These are phyloP conservation scores for Rhinogobius similis DNA, from an alignment of 2,113 vertebrate species.

Conservation along the genomic window DNA sequence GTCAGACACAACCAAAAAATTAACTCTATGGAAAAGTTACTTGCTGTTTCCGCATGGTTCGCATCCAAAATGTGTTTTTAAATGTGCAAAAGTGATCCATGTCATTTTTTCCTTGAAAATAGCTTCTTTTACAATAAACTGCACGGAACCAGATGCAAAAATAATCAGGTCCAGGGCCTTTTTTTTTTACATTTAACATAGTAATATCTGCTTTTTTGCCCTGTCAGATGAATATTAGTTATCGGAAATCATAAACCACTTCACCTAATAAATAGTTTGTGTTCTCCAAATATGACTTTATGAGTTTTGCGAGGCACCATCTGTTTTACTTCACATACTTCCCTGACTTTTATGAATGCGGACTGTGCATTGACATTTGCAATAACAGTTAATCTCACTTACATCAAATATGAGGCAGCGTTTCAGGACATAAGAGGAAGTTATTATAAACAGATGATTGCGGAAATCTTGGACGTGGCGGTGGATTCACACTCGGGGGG, in stretches of 20 bases:
- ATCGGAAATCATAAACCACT: neutral
- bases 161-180: too few species aligned
- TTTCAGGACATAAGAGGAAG: slow-evolving; percentile 56
- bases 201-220: too few species aligned
- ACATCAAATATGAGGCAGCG: slow-evolving; percentile 25
- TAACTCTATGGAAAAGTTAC: too few species aligned
- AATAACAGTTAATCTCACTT: slow-evolving; percentile 31
- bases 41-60: too few species aligned
- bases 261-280: neutral
- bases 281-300: neutral
- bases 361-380: slow-evolving; percentile 17
- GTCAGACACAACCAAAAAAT: too few species aligned
- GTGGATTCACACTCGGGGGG: slow-evolving; percentile 37
- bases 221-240: too few species aligned
- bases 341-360: neutral
- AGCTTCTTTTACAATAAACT: too few species aligned
- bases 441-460: slow-evolving; percentile 46
- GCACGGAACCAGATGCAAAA: too few species aligned
- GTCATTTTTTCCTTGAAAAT: too few species aligned
- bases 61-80: too few species aligned
- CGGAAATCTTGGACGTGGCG: slow-evolving; percentile 10
- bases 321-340: neutral
- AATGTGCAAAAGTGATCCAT: too few species aligned
- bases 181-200: too few species aligned
- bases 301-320: neutral